These are phyloP conservation scores for Lasioglossum vierecki DNA, from an alignment of 2,888 invertebrate species.

Conservation along the genomic window DNA sequence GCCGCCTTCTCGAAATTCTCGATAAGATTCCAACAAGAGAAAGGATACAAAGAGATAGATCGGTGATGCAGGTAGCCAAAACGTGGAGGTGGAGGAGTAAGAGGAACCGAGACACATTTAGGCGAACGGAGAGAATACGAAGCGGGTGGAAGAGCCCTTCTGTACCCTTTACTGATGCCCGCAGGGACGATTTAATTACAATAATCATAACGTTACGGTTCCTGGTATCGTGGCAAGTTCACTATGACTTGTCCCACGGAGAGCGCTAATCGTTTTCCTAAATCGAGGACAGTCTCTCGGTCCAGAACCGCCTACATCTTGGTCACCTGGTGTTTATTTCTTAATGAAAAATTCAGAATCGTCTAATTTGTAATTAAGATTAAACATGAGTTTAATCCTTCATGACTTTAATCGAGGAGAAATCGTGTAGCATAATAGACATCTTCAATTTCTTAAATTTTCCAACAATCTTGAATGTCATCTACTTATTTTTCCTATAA, in stretches of 20 bases:
- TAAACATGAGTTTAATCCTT: not conserved
- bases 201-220: slow-evolving; percentile 80
- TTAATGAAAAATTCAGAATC: slow-evolving; percentile 17
- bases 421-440: too few species aligned
- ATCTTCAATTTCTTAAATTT: too few species aligned
- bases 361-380: slow-evolving; percentile 16
- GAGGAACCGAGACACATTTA: slow-evolving; percentile 41
- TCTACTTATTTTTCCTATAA: too few species aligned
- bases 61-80: slow-evolving; percentile 75
- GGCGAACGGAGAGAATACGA: slow-evolving; percentile 44
- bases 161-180: slow-evolving; percentile 60
- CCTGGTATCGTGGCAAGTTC: slow-evolving; percentile 73
- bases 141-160: slow-evolving; percentile 46
- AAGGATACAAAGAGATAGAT: slow-evolving; percentile 42
- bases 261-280: slow-evolving; percentile 79
- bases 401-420: too few species aligned
- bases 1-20: slow-evolving; percentile 35
- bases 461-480: too few species aligned
- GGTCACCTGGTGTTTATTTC: slow-evolving; percentile 12
- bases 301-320: slow-evolving; percentile 24
- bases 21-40: slow-evolving; percentile 41
- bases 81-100: slow-evolving; percentile 20
- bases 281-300: slow-evolving; percentile 63
- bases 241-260: slow-evolving; percentile 75
- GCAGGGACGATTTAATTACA: slow-evolving; percentile 81